Percentiles rank a stretch among this genome's conserved stretches.
Evolutionary conservation across 1,140 invertebrate species (phyloP).

Genomic region (Amphibalanus amphitrite): DNA sequence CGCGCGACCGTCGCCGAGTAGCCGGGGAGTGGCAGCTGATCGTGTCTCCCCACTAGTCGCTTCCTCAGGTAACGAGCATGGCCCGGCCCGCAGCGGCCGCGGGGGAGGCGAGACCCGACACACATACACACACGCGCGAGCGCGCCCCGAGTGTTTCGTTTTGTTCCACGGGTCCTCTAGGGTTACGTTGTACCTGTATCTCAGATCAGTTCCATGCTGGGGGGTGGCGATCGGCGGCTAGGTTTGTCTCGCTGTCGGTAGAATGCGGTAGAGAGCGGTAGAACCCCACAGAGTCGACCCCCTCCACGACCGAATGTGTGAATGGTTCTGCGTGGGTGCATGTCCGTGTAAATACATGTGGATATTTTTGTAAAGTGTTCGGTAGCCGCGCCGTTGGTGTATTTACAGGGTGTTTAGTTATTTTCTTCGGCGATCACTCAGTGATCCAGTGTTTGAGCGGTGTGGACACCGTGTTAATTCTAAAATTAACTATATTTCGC

Average conservation of each 20-base stretch:
- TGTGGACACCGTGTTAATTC: neutral
- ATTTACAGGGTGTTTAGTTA: slow-evolving; percentile 1
- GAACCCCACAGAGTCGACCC: neutral
- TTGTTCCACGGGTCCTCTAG: neutral
- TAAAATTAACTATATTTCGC: slow-evolving; percentile 1
- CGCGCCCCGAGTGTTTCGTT: too few species aligned
- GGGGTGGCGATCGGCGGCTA: neutral
- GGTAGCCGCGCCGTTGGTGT: neutral
- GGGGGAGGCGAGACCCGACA: neutral
- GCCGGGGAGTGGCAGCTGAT: too few species aligned
- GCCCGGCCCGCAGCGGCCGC: too few species aligned
- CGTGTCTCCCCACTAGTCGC: neutral
- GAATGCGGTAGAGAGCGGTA: neutral
- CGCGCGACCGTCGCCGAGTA: too few species aligned
- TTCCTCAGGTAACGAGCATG: neutral
- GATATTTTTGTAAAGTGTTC: slow-evolving; percentile 2
- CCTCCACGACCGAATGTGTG: neutral
- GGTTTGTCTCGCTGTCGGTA: neutral
- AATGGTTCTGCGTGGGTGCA: neutral
- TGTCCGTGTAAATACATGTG: neutral
- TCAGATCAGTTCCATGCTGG: neutral
- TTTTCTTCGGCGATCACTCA: neutral
- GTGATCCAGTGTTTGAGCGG: neutral
- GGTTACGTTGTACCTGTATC: neutral
- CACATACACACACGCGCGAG: neutral